phyloP scores from a whole-genome alignment of 2,888 invertebrate genomes.

The Lottia scabra region DNA sequence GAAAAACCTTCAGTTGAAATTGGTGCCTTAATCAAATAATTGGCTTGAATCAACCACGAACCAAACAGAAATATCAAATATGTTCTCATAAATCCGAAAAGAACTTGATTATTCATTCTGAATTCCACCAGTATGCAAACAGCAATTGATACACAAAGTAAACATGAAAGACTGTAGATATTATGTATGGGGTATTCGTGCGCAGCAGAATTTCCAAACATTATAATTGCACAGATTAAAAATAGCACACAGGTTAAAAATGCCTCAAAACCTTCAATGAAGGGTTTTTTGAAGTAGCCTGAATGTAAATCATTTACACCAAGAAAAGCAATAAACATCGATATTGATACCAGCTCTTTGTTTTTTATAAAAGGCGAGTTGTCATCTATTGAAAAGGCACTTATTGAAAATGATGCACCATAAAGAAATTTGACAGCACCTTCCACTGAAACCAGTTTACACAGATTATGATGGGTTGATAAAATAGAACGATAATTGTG shows the following conservation, averaged over 20 bases:
- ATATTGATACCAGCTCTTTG: background rate
- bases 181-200: background rate
- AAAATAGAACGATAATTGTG: background rate
- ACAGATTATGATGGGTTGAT: background rate
- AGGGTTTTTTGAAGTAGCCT: background rate
- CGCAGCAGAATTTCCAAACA: background rate
- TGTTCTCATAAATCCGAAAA: conserved; percentile 24
- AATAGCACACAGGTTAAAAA: background rate
- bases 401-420: background rate
- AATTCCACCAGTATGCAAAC: conserved; percentile 17
- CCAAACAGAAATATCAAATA: conserved; percentile 29
- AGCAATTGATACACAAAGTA: background rate
- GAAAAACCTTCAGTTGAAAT: conserved; percentile 9
- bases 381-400: background rate
- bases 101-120: conserved; percentile 22
- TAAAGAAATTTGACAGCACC: background rate
- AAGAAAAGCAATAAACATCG: background rate
- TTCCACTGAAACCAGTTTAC: background rate
- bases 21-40: conserved; percentile 11
- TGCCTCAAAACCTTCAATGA: background rate
- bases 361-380: background rate
- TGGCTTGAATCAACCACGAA: conserved; percentile 31
- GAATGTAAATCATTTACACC: background rate
- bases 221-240: background rate
- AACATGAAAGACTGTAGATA: background rate